Percentiles rank a stretch among this genome's conserved stretches.
phyloP scores from a whole-genome alignment of 1,140 invertebrate species.

The Camponotus pennsylvanicus region DNA sequence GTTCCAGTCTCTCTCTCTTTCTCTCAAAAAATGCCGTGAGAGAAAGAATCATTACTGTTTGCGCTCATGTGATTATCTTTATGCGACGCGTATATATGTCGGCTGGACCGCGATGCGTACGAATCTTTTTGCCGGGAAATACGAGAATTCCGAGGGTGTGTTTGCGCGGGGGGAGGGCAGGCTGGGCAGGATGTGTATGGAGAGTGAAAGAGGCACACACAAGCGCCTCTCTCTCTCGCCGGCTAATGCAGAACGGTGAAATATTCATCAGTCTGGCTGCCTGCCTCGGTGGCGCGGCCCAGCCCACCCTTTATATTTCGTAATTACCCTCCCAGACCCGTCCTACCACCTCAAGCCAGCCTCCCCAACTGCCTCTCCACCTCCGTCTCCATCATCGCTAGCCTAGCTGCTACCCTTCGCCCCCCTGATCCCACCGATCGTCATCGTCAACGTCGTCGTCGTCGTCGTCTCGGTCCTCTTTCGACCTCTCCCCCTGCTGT shows the following conservation, averaged over 20 bases:
- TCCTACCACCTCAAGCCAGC: constrained; percentile 77
- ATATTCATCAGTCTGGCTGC: constrained; percentile 85
- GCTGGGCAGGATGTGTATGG: constrained; percentile 65
- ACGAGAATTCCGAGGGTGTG: constrained; percentile 32
- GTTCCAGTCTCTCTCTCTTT: constrained; percentile 45
- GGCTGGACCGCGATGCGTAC: constrained; percentile 25
- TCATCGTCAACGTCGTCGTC: constrained; percentile 67
- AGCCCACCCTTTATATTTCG: constrained; percentile 85
- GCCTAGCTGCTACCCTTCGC: constrained; percentile 49
- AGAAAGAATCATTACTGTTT: background rate
- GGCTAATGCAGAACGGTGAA: constrained; percentile 85
- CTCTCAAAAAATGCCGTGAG: constrained; percentile 3
- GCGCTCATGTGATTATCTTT: constrained; percentile 6
- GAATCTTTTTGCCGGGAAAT: constrained; percentile 65
- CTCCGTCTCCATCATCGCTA: constrained; percentile 59
- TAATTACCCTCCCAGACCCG: constrained; percentile 83
- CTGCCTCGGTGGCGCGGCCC: constrained; percentile 81
- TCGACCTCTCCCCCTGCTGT: background rate
- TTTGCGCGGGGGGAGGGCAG: constrained; percentile 27
- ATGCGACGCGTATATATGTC: background rate
- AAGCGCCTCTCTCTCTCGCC: constrained; percentile 81
- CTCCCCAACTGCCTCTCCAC: constrained; percentile 69
- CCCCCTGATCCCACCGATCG: constrained; percentile 33
- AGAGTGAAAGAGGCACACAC: constrained; percentile 82
- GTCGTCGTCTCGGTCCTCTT: constrained; percentile 35